Evolutionary conservation across 2,888 invertebrate genomes (phyloP), one percentile per base, ranked within the genome.

Genomic region (Drosophila melanocephala): DNA sequence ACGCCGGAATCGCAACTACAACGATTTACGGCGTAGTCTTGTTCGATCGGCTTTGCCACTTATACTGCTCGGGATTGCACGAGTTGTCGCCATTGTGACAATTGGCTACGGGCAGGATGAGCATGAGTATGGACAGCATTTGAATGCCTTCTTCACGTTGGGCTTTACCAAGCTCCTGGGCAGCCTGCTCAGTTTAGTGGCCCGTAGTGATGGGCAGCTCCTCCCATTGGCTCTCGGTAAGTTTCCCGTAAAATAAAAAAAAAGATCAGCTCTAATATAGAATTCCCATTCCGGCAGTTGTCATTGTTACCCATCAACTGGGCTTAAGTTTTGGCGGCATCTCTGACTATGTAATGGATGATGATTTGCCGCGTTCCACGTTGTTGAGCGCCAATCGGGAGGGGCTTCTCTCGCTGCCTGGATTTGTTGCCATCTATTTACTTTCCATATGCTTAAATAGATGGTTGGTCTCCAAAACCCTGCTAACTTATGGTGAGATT

Each of bases 131-230:
- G 99, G 99, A 0, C 95, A 96, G 0, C 99, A 99, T 93, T 98
- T 99, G 97, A 99, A 99, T 93, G 99, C 99, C 93, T 99, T 99
- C 93, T 96, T 99, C 81, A 99, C 99, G 0, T 94, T 99, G 68
- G 98, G 97, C 1, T 94, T 96, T 56, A 96, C 98, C 37, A 98
- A 97, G 94, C 91, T 97, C 3, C 91, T 97, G 30, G 96, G 96
- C 37, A 95, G 96, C 0, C 92, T 96, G 3, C 9, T 92, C 2
- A 85, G 89, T 30, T 69, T 71, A 4, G 2, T 90, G 5, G 76
- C 78, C 0, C 73, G 68, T 30, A 79, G 56, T 1, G 87, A 91
- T 37, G 19, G 64, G 4, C 86, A 89, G 44, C 92, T 95, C 1
- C 92, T 94, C 50, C 94, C 94, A 52, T 92, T 96, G 50, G 94